Conservation (phyloP, 2,113 vertebrate genomes). For the Pionites leucogaster region DNA sequence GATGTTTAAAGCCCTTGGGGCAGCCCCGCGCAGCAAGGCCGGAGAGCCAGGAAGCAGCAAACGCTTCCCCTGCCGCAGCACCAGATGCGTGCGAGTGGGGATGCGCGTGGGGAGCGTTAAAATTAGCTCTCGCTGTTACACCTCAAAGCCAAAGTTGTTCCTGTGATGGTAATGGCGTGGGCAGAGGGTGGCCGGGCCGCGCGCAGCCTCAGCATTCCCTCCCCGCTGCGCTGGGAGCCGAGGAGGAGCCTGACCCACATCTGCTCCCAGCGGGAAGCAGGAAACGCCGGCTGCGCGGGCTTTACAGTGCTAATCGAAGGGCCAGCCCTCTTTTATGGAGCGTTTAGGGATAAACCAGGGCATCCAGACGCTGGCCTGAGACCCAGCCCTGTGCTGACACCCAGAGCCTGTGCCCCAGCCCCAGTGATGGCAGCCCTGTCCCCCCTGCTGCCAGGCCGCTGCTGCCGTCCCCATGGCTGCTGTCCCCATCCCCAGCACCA, state of each 20-base stretch:
- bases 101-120: neutral
- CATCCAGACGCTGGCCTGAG: neutral
- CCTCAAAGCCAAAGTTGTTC: neutral
- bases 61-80: neutral
- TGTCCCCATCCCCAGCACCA: neutral
- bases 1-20: neutral
- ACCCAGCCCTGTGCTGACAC: neutral
- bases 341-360: neutral
- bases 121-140: neutral
- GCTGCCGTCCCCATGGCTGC: rapidly evolving
- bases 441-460: neutral
- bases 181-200: neutral
- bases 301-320: neutral
- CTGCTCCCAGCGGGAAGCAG: neutral
- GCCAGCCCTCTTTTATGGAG: neutral
- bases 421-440: rapidly evolving
- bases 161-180: neutral
- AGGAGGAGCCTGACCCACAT: slow-evolving; percentile 20
- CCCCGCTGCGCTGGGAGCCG: neutral
- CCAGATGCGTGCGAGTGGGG: neutral
- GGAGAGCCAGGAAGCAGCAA: neutral
- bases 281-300: neutral
- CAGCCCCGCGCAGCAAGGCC: rapidly evolving
- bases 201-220: neutral
- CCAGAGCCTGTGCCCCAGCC: neutral